Evolutionary conservation across 2,888 invertebrate genomes (phyloP).

Genomic region (Neria commutata): DNA sequence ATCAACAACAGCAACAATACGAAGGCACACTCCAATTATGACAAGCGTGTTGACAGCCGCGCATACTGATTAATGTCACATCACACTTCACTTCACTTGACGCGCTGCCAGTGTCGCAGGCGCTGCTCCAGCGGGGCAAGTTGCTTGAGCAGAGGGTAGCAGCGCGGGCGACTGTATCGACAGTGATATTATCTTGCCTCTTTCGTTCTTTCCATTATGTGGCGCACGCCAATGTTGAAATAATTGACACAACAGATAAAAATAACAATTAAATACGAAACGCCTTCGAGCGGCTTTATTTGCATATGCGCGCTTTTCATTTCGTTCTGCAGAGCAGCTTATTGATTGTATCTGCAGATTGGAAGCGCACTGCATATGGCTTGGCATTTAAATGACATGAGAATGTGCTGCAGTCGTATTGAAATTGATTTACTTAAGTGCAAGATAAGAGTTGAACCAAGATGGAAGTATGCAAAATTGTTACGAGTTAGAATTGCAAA

Average conservation of each 20-base stretch:
- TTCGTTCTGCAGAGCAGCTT: no score
- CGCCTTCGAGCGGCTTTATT: neutral
- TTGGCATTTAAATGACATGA: no score
- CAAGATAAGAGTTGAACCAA: no score
- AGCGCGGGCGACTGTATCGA: neutral
- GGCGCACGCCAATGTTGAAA: neutral
- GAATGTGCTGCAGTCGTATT: no score
- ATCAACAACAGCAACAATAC: neutral
- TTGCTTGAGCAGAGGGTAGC: neutral
- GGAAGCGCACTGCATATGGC: no score
- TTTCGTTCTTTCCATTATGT: neutral
- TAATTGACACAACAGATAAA: neutral
- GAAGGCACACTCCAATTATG: slow-evolving; percentile 29
- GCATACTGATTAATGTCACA: slow-evolving; percentile 37
- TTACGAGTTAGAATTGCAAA: no score
- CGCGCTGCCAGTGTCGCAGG: slow-evolving; percentile 15
- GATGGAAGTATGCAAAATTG: no score
- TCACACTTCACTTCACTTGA: slow-evolving; percentile 28
- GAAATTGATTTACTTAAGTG: no score
- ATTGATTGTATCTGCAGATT: no score
- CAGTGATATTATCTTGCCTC: neutral
- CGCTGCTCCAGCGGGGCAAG: slow-evolving; percentile 15
- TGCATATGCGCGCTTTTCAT: neutral
- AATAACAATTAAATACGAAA: neutral
- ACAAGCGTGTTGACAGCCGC: slow-evolving; percentile 29